A percentile compares a stretch with the other conserved stretches of the same genome.
These are phyloP conservation scores for Grallaria varia DNA, from an alignment of 2,113 vertebrate species.

Conservation along the genomic window DNA sequence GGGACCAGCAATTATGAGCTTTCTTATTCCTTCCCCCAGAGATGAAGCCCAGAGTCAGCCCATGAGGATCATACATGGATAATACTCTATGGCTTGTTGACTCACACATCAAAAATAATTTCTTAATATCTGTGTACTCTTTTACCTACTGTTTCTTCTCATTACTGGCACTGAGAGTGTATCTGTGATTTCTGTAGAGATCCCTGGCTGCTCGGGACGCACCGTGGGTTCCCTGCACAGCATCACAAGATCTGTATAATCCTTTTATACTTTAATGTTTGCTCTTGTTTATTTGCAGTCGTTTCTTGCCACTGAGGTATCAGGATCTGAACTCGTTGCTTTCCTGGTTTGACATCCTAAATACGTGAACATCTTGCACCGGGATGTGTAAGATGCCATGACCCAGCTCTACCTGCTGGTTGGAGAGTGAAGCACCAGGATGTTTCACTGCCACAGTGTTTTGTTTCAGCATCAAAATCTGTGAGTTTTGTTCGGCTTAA, in stretches of 20 bases:
- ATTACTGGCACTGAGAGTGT: not conserved
- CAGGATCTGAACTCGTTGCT: not conserved
- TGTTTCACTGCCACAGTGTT: not conserved
- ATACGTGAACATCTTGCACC: not conserved
- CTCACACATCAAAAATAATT: not conserved
- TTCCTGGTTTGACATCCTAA: not conserved
- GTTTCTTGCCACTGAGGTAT: not conserved
- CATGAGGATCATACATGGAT: not conserved
- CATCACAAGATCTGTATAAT: not conserved
- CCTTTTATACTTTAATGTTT: not conserved
- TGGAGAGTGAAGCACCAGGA: not conserved
- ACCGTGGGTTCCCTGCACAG: not conserved
- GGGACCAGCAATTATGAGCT: not conserved
- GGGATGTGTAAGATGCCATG: not conserved
- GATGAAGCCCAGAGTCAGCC: not conserved
- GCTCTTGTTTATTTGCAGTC: not conserved
- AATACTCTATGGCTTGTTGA: conserved; percentile 4
- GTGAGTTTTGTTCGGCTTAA: not conserved
- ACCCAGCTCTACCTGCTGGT: not conserved
- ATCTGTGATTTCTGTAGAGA: not conserved
- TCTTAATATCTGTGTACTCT: not conserved
- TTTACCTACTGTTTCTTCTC: conserved; percentile 26
- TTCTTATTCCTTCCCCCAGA: not conserved
- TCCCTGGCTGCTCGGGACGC: not conserved
- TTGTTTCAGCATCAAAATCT: not conserved